Percentiles rank a stretch among this genome's conserved stretches.
phyloP scores from a whole-genome alignment of 2,888 invertebrate species.

The Anarsia innoxiella region DNA sequence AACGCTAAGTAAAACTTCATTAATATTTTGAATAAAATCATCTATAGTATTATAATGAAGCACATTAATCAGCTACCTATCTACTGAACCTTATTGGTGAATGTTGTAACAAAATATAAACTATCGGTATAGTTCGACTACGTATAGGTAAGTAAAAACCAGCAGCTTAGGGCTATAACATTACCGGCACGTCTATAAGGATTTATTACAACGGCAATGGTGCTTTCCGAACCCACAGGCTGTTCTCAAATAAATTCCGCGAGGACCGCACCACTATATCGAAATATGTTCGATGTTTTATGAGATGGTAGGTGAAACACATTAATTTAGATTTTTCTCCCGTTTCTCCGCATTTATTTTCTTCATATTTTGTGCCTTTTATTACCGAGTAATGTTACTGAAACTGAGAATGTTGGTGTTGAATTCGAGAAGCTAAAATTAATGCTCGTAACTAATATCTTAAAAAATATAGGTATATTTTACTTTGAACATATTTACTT shows the following conservation, averaged over 20 bases:
- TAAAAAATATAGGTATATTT: no score
- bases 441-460: no score
- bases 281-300: constrained; percentile 56
- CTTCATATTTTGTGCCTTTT: constrained; percentile 14
- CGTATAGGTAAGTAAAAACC: constrained; percentile 3
- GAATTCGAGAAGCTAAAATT: no score
- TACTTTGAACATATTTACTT: no score
- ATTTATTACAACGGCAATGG: constrained; percentile 58
- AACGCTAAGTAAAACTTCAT: no score
- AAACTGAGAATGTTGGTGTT: no score
- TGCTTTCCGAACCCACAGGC: constrained; percentile 47
- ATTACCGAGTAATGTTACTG: constrained; percentile 7
- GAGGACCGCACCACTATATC: constrained; percentile 45
- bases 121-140: background rate
- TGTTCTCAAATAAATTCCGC: constrained; percentile 58
- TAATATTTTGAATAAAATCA: no score
- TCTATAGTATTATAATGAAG: no score
- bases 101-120: no score
- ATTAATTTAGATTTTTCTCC: constrained; percentile 29
- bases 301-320: constrained; percentile 43
- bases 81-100: no score
- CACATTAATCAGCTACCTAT: no score
- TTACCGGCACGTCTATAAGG: constrained; percentile 40
- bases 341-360: constrained; percentile 15
- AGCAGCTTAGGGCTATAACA: constrained; percentile 11